Evolutionary conservation across 2,113 vertebrate species (phyloP), one percentile per base, ranked within the genome.

Genomic region (Hymenochirus boettgeri): DNA sequence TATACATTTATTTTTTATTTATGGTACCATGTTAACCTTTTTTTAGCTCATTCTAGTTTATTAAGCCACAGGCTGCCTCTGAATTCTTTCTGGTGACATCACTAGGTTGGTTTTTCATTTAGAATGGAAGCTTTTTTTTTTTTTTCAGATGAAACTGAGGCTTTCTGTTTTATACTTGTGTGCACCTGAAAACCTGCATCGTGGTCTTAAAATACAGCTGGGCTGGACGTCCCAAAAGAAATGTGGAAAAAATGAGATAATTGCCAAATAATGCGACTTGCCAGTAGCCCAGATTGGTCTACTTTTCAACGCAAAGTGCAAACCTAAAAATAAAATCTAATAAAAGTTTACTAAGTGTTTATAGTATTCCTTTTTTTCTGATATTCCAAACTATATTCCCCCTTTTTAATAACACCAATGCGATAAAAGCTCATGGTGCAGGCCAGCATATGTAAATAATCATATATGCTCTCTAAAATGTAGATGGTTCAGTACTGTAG

Each of bases 341-440:
- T 66, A 59, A 66, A 66, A 59, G 55, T 66, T 66, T 59, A 59
- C 64, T 69, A 59, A 69, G 57, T 69, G 65, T 69, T 69, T 53
- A 69, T 60, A 60, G 57, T 53, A 60, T 60, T 53, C 24, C 26
- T 33, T 62, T 24, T 42, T 35, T 11, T 45, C 51, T 66, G 31
- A 57, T 57, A 15, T 31, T 19, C 3, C 25, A 37, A 33, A 57
- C 54, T 29, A 17, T 13, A n/a, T 29, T 53, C 9, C 19, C 4
- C 19, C 7, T 50, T 22, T 51, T 22, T 50, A 46, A 23, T 35
- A 57, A 57, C 17, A 33, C n/a, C 12, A 19, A 57, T 35, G 54
- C 23, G 27, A 33, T 57, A 35, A 57, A 57, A 8, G 18, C 54
- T 57, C 22, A 22, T 35, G 31, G 11, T 35, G 13, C 29, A 21